phyloP scores from a whole-genome alignment of 2,797 vertebrate genomes.

The Lepilemur septentrionalis region DNA sequence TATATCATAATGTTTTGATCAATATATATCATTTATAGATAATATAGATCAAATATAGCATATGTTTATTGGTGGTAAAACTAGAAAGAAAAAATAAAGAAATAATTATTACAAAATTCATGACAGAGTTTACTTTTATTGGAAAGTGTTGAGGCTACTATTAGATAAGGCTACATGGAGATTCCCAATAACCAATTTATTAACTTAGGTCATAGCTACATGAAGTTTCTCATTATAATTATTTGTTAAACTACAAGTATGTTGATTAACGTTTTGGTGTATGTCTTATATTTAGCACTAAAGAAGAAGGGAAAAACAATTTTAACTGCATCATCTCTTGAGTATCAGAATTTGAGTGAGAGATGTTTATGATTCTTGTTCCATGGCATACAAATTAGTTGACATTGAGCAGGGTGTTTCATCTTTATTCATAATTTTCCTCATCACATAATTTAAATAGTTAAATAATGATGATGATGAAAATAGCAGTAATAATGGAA shows the following conservation, averaged over 20 bases:
- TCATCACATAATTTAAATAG: neutral
- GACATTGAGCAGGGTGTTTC: neutral
- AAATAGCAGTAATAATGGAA: neutral
- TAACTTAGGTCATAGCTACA: neutral
- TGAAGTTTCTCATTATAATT: neutral
- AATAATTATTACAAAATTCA: neutral
- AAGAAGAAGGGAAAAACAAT: neutral
- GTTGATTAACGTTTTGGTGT: neutral
- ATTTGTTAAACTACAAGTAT: neutral
- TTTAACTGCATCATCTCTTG: neutral
- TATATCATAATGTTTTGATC: neutral
- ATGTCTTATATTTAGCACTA: neutral
- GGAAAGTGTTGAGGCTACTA: neutral
- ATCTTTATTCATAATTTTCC: neutral
- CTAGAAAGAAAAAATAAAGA: neutral
- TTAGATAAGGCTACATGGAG: neutral
- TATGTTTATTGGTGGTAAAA: neutral
- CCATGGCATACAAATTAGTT: neutral
- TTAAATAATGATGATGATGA: neutral
- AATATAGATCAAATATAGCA: neutral
- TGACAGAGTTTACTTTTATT: neutral
- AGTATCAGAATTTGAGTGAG: neutral
- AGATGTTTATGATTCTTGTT: neutral
- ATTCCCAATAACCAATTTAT: neutral
- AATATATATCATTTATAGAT: neutral